These are phyloP conservation scores for Aptenodytes patagonicus DNA, from an alignment of 2,113 vertebrate species.

Conservation along the genomic window DNA sequence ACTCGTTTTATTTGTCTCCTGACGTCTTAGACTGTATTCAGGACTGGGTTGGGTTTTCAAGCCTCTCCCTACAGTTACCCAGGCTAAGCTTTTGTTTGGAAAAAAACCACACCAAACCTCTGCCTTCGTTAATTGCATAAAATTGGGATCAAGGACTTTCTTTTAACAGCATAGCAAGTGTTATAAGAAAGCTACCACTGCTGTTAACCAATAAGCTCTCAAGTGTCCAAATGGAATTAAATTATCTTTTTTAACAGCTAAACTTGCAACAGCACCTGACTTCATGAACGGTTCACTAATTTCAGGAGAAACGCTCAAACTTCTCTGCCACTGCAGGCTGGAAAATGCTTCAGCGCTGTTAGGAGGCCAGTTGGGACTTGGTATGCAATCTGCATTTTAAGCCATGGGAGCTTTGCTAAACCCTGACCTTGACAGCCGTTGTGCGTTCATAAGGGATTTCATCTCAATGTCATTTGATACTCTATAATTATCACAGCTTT, in stretches of 20 bases:
- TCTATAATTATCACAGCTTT: background rate
- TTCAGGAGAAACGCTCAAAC: background rate
- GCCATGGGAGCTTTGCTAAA: constrained; percentile 4
- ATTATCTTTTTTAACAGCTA: background rate
- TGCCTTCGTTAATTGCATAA: background rate
- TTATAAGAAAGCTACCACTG: background rate
- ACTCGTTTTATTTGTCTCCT: background rate
- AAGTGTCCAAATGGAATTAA: background rate
- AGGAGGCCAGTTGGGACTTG: background rate
- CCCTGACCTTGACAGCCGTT: background rate
- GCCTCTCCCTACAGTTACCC: background rate
- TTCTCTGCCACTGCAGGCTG: background rate
- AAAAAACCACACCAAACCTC: background rate
- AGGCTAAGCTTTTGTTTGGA: background rate
- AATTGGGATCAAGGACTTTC: background rate
- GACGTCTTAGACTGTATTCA: background rate
- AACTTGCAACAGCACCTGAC: background rate
- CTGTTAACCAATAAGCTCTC: background rate
- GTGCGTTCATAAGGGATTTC: background rate
- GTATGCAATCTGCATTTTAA: constrained; percentile 5
- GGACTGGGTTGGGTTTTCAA: background rate
- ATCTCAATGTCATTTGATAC: background rate
- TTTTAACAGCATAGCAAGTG: background rate
- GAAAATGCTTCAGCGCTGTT: background rate
- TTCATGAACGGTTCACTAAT: background rate